Conservation (phyloP, 1,140 invertebrate genomes). For the Mizuhopecten yessoensis region DNA sequence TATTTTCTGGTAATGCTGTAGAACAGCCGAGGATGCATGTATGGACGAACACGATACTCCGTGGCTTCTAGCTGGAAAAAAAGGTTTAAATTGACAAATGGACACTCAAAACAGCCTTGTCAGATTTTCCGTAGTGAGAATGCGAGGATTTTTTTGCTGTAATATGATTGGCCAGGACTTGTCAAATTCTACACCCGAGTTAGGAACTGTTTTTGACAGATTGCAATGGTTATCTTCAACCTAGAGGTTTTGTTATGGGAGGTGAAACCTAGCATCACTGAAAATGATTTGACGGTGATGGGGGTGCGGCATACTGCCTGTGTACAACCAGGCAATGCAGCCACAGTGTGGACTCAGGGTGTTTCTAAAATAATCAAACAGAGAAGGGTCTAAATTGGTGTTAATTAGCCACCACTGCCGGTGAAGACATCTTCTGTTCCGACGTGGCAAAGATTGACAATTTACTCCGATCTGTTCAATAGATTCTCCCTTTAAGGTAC, state of each 20-base stretch:
- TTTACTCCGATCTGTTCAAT: neutral
- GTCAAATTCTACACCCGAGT: neutral
- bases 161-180: neutral
- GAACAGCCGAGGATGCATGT: neutral
- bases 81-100: neutral
- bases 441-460: neutral
- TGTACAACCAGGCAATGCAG: neutral
- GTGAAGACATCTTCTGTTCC: neutral
- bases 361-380: constrained; percentile 19
- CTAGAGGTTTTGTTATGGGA: neutral
- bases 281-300: neutral
- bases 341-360: neutral
- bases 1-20: neutral
- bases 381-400: neutral
- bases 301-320: neutral
- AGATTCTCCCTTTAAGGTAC: neutral
- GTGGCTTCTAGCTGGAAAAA: neutral
- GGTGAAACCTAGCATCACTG: neutral
- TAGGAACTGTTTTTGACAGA: neutral
- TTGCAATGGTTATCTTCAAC: constrained; percentile 5
- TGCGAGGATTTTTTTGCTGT: neutral
- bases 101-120: neutral
- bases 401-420: neutral
- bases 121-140: neutral
- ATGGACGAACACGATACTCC: neutral